These are phyloP conservation scores for Chelmon rostratus DNA, from an alignment of 2,797 vertebrate species.

Conservation along the genomic window DNA sequence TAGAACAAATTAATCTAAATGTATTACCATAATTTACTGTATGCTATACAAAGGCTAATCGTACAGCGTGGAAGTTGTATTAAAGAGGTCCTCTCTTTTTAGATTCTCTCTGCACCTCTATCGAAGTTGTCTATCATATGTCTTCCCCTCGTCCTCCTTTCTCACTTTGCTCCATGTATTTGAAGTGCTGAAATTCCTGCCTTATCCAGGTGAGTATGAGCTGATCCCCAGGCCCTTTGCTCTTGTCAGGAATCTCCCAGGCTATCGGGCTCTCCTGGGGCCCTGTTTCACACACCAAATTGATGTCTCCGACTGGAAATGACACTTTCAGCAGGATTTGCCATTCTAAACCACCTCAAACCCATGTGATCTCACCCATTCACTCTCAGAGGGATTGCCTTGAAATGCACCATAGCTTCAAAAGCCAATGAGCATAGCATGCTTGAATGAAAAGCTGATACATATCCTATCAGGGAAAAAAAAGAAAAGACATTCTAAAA, in stretches of 20 bases:
- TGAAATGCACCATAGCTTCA: slow-evolving; percentile 83
- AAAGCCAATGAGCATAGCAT: slow-evolving; percentile 82
- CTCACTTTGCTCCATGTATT: slow-evolving; percentile 65
- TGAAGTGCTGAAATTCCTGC: slow-evolving; percentile 74
- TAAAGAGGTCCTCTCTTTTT: slow-evolving; percentile 23
- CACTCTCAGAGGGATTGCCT: slow-evolving; percentile 84
- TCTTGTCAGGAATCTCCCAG: slow-evolving; percentile 84
- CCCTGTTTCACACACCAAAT: slow-evolving; percentile 85
- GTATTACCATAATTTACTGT: neutral
- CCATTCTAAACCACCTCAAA: slow-evolving; percentile 89
- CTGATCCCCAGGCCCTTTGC: slow-evolving; percentile 84
- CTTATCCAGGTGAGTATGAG: slow-evolving; percentile 82
- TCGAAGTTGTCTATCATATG: slow-evolving; percentile 51
- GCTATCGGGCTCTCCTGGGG: slow-evolving; percentile 84
- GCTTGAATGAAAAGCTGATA: slow-evolving; percentile 79
- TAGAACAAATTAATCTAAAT: neutral
- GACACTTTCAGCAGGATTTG: slow-evolving; percentile 89
- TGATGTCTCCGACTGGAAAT: slow-evolving; percentile 87
- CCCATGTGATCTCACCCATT: slow-evolving; percentile 86
- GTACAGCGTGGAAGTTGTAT: slow-evolving; percentile 4
- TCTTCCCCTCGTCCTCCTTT: slow-evolving; percentile 38
- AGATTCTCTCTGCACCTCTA: slow-evolving; percentile 47
- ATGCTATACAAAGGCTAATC: slow-evolving; percentile 10
- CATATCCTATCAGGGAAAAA: slow-evolving; percentile 64
- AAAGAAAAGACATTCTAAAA: slow-evolving; percentile 74